phyloP scores from a whole-genome alignment of 2,888 invertebrate genomes.

The Trissolcus brochymenae region DNA sequence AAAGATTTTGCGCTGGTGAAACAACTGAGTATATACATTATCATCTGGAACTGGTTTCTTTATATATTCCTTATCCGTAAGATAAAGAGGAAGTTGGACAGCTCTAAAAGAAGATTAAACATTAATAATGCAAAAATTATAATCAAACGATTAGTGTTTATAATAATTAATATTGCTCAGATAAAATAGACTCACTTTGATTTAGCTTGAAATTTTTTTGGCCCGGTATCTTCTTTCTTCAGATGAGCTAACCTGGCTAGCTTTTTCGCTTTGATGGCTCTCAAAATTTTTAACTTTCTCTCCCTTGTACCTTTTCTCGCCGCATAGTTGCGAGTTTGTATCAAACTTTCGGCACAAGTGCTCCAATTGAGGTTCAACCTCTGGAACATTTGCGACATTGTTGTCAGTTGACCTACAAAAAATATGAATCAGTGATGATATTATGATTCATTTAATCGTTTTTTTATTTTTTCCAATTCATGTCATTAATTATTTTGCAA shows the following conservation, averaged over 20 bases:
- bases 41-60: constrained; percentile 72
- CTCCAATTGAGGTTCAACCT: constrained; percentile 35
- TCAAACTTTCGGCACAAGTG: constrained; percentile 28
- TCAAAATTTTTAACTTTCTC: constrained; percentile 84
- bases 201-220: neutral
- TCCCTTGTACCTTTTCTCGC: constrained; percentile 91
- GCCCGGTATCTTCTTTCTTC: too few relatives aligned
- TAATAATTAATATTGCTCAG: too few relatives aligned
- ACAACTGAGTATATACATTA: constrained; percentile 81
- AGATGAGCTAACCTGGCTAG: constrained; percentile 75
- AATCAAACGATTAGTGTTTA: neutral
- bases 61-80: constrained; percentile 24
- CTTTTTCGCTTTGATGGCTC: constrained; percentile 86
- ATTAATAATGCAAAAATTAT: neutral
- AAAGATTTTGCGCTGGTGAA: constrained; percentile 80
- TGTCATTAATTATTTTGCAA: too few relatives aligned
- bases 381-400: constrained; percentile 30
- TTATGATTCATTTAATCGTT: too few relatives aligned
- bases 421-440: neutral
- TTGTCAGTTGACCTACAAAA: constrained; percentile 30
- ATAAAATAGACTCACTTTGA: constrained; percentile 5
- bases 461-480: too few relatives aligned
- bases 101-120: neutral
- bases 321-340: constrained; percentile 79
- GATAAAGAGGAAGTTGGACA: constrained; percentile 16